Evolutionary conservation across 1,140 invertebrate species (phyloP).

Genomic region (Drosophila lacteicornis): DNA sequence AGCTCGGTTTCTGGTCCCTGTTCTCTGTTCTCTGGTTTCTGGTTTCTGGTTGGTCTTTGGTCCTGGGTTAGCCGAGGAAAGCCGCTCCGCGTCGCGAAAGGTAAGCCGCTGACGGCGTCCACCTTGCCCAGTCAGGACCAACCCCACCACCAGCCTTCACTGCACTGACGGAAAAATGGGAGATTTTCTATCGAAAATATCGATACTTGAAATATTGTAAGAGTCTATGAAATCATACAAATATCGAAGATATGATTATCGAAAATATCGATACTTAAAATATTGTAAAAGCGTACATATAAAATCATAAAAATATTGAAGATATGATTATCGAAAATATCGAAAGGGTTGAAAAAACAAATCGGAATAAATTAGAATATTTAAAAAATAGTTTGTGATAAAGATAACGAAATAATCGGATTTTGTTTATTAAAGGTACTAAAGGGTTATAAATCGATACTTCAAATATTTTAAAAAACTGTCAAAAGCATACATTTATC

Average conservation of each 20-base stretch:
- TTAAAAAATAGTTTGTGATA: no score
- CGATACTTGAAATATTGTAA: neutral
- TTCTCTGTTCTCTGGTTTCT: neutral
- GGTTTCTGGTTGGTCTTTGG: slow-evolving; percentile 17
- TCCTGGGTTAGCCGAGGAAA: slow-evolving; percentile 51
- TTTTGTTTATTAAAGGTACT: no score
- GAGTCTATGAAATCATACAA: neutral
- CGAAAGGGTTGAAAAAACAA: no score
- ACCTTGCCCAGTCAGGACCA: slow-evolving; percentile 47
- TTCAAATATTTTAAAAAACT: no score
- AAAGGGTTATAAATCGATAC: no score
- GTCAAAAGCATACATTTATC: no score
- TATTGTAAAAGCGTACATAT: no score
- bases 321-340: no score
- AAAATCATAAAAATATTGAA: neutral
- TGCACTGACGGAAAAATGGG: slow-evolving; percentile 8
- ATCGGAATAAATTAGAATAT: no score
- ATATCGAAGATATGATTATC: neutral
- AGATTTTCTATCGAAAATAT: neutral
- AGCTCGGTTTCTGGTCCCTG: slow-evolving; percentile 16
- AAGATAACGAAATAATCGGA: neutral
- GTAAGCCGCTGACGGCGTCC: slow-evolving; percentile 73
- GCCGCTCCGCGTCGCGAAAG: slow-evolving; percentile 42
- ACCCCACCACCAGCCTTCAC: slow-evolving; percentile 1
- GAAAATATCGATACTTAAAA: no score